phyloP scores from a whole-genome alignment of 2,797 vertebrate genomes.

The Darevskia nairensis region DNA sequence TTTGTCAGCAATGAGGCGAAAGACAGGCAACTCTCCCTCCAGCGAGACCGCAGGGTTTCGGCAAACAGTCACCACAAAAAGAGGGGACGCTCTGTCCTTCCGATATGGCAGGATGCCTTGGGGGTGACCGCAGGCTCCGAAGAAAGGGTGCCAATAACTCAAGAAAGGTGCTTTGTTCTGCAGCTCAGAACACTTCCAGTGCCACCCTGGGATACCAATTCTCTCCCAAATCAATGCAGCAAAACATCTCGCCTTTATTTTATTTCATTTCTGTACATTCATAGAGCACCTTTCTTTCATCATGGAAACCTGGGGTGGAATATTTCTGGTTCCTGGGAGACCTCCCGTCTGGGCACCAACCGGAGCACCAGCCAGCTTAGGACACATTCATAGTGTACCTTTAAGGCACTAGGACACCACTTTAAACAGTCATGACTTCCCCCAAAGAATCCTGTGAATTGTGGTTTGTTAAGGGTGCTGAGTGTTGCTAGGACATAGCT shows the following conservation, averaged over 20 bases:
- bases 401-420: too few relatives aligned
- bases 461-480: too few relatives aligned
- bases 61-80: slow-evolving; percentile 36
- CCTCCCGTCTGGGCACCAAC: not conserved
- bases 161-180: slow-evolving; percentile 54
- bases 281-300: not conserved
- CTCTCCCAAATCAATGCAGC: not conserved
- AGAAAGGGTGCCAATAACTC: slow-evolving; percentile 50
- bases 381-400: too few relatives aligned
- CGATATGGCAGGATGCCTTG: slow-evolving; percentile 28
- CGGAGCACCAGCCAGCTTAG: not conserved
- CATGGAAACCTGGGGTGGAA: not conserved
- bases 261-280: not conserved
- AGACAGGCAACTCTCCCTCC: slow-evolving; percentile 50
- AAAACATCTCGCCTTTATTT: not conserved
- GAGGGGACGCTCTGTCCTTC: slow-evolving; percentile 56
- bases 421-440: too few relatives aligned
- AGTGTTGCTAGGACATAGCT: too few relatives aligned
- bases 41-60: slow-evolving; percentile 5
- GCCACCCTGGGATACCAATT: not conserved
- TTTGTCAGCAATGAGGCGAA: not conserved
- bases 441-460: too few relatives aligned
- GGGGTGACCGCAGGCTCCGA: not conserved
- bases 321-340: not conserved
- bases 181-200: not conserved